Conservation (phyloP, 2,888 invertebrate genomes). For the Leptopilina myrica region DNA sequence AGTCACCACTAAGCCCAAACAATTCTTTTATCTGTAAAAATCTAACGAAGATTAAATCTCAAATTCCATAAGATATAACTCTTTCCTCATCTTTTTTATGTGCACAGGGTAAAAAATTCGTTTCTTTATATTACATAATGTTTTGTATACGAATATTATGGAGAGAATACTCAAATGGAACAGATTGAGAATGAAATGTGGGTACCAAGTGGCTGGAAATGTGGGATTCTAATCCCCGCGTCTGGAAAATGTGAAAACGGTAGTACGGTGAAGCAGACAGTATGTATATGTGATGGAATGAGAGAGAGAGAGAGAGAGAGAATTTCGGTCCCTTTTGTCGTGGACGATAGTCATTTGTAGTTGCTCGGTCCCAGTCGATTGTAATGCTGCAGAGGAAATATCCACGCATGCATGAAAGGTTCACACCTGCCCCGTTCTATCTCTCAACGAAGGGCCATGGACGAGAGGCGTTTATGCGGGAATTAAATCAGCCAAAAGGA, state of each 20-base stretch:
- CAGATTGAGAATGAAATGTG: slow-evolving; percentile 33
- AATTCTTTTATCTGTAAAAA: slow-evolving; percentile 11
- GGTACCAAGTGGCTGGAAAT: slow-evolving; percentile 21
- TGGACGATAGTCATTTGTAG: slow-evolving; percentile 35
- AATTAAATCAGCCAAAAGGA: slow-evolving; percentile 51
- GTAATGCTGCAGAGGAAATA: slow-evolving; percentile 17
- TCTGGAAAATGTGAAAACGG: slow-evolving; percentile 37
- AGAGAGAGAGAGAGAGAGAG: background rate
- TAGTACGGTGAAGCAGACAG: background rate
- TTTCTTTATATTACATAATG: background rate
- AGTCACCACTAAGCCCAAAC: slow-evolving; percentile 24
- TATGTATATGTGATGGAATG: background rate
- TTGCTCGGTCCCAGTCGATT: slow-evolving; percentile 24
- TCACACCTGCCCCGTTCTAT: slow-evolving; percentile 39
- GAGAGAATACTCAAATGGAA: background rate
- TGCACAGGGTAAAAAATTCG: background rate
- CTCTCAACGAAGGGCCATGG: background rate
- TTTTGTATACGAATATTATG: too few relatives aligned
- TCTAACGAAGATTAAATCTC: slow-evolving; percentile 20
- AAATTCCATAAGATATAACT: slow-evolving; percentile 28
- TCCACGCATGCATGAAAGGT: slow-evolving; percentile 31
- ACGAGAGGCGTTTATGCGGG: slow-evolving; percentile 41
- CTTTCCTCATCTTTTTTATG: slow-evolving; percentile 21
- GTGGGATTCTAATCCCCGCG: slow-evolving; percentile 22
- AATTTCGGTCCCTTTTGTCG: background rate